A percentile compares a stretch with the other conserved stretches of the same genome.
phyloP scores from a whole-genome alignment of 2,888 invertebrate species.

The Heliconius ethilla region DNA sequence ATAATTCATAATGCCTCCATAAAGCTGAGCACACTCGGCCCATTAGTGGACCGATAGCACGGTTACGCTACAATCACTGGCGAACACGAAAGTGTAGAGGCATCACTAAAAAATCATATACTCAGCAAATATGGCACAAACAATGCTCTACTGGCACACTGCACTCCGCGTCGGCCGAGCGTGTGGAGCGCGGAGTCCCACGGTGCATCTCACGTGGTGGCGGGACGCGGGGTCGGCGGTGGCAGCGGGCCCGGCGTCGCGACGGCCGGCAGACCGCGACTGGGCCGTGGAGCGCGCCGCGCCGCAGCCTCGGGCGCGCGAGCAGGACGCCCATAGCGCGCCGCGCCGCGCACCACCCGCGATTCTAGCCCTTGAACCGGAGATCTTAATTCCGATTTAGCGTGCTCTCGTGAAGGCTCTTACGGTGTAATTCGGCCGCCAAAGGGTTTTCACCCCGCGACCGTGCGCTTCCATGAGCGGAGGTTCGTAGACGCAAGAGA shows the following conservation, averaged over 20 bases:
- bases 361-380: slow-evolving; percentile 79
- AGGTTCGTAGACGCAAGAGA: slow-evolving; percentile 68
- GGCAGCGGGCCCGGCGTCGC: slow-evolving; percentile 78
- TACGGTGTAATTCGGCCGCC: slow-evolving; percentile 69
- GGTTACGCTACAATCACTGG: slow-evolving; percentile 37
- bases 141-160: slow-evolving; percentile 68
- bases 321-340: slow-evolving; percentile 75
- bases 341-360: slow-evolving; percentile 61
- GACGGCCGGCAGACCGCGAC: slow-evolving; percentile 82
- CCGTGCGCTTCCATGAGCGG: slow-evolving; percentile 61
- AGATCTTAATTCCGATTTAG: slow-evolving; percentile 72
- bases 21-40: slow-evolving; percentile 55
- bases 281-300: slow-evolving; percentile 70
- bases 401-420: slow-evolving; percentile 64
- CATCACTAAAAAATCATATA: slow-evolving; percentile 34
- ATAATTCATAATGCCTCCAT: slow-evolving; percentile 49
- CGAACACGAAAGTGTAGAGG: slow-evolving; percentile 30
- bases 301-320: slow-evolving; percentile 77
- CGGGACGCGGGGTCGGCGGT: slow-evolving; percentile 62
- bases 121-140: slow-evolving; percentile 51
- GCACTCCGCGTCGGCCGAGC: slow-evolving; percentile 54
- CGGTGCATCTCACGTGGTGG: slow-evolving; percentile 65
- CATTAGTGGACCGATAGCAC: slow-evolving; percentile 69
- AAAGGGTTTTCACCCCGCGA: slow-evolving; percentile 78
- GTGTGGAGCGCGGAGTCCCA: slow-evolving; percentile 43